Evolutionary conservation across 2,113 vertebrate genomes (phyloP), one percentile per base, ranked within the genome.

Genomic region (Ia io): DNA sequence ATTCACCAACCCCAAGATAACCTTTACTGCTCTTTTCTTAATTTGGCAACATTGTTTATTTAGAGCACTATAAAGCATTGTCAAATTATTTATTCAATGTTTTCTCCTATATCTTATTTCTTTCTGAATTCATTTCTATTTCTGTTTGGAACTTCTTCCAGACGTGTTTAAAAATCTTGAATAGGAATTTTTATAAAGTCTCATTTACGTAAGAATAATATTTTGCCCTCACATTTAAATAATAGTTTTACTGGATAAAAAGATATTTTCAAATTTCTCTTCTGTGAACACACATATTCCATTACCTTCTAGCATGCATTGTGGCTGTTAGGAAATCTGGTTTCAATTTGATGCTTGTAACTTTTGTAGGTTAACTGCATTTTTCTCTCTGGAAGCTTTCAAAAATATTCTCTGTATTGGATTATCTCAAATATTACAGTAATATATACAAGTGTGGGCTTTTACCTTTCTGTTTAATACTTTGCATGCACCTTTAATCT

Each of bases 191-290:
- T 83, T 91, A 56, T 40, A 44, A 61, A 77, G 13, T n/a, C 18
- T 88, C 23, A 84, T 53, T 77, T 88, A 35, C 35, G 32, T 78
- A 32, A 77, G 30, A 87, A 87, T 49, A 83, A 77, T 83, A 83
- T 77, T 83, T 91, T 65, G 10, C 35, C 10, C 10, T 84, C 69
- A 84, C 70, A 88, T 78, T 63, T 91, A 88, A 44, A 83, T 70
- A 53, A 77, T 83, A 70, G 49, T 20, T 44, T 87, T 91, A 70
- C 30, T 37, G 23, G 77, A 69, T 93, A 70, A 93, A 93, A 95
- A 74, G 4, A 47, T 40, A 51, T 70, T 44, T 70, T 83, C 35
- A 71, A 51, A 77, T 91, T 88, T 80, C 20, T 77, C 14, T 94
- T 82, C 23, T 47, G 47, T 94, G 35, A 53, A 77, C 32, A 84